Conservation (phyloP, 2,888 invertebrate species). For the Drosophila stalkeri region DNA sequence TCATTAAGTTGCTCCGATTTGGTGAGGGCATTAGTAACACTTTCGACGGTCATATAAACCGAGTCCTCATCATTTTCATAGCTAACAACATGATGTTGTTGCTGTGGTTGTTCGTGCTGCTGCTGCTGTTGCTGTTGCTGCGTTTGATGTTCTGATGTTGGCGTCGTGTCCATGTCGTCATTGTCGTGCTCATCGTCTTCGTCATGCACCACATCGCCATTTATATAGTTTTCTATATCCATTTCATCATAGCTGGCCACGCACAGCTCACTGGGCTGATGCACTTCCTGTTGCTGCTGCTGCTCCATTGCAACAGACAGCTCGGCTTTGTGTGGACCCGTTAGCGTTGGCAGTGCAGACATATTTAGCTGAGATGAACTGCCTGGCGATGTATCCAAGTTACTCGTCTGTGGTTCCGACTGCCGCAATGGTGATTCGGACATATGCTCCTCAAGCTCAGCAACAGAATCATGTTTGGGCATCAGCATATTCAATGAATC, state of each 20-base stretch:
- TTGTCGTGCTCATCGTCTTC: slow-evolving; percentile 64
- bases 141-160: slow-evolving; percentile 42
- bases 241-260: slow-evolving; percentile 79
- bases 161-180: slow-evolving; percentile 58
- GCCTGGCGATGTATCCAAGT: slow-evolving; percentile 48
- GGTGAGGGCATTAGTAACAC: slow-evolving; percentile 39
- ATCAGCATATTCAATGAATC: slow-evolving; percentile 70
- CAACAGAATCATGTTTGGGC: slow-evolving; percentile 70
- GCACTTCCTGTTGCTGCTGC: slow-evolving; percentile 51
- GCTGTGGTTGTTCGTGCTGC: slow-evolving; percentile 54
- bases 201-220: slow-evolving; percentile 72
- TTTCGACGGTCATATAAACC: slow-evolving; percentile 64
- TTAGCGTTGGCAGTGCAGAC: slow-evolving; percentile 66
- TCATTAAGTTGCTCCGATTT: slow-evolving; percentile 45
- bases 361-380: slow-evolving; percentile 57
- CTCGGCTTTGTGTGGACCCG: slow-evolving; percentile 68
- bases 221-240: slow-evolving; percentile 82
- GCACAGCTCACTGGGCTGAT: slow-evolving; percentile 60
- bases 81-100: slow-evolving; percentile 53
- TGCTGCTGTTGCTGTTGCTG: slow-evolving; percentile 58
- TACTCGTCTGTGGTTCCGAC: slow-evolving; percentile 29
- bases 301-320: slow-evolving; percentile 38
- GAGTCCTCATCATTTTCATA: slow-evolving; percentile 59
- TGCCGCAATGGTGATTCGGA: slow-evolving; percentile 38
- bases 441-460: slow-evolving; percentile 73